These are phyloP conservation scores for Eleutherodactylus coqui DNA, from an alignment of 2,797 vertebrate species.

Conservation along the genomic window DNA sequence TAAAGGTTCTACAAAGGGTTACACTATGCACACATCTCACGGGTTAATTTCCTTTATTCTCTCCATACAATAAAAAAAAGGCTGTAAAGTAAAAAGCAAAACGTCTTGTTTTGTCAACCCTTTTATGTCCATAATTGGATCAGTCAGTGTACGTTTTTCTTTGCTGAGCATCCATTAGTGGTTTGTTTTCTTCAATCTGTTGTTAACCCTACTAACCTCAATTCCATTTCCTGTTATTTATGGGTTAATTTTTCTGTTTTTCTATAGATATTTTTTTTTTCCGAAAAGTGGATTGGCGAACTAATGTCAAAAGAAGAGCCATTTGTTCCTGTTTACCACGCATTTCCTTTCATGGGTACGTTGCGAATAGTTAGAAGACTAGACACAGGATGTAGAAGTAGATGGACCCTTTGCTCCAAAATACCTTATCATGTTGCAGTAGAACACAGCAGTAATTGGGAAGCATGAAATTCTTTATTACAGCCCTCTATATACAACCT, in stretches of 20 bases:
- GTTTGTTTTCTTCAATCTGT: background rate
- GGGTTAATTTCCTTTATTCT: background rate
- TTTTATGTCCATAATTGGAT: background rate
- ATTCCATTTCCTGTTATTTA: background rate
- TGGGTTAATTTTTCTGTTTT: background rate
- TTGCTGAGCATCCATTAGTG: background rate
- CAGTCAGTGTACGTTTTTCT: background rate
- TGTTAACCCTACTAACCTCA: background rate
- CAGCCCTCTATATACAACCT: background rate
- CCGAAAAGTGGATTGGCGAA: background rate
- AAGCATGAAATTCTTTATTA: background rate
- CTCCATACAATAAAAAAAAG: background rate
- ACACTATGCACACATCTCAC: background rate
- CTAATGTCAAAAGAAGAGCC: background rate
- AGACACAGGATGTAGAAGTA: no score
- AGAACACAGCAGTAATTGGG: background rate
- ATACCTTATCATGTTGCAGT: background rate
- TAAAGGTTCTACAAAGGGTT: background rate
- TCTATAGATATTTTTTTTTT: no score
- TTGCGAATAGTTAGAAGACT: no score
- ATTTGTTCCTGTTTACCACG: background rate
- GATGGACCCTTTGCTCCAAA: background rate
- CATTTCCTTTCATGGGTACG: background rate
- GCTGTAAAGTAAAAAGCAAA: background rate
- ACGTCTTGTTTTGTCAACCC: background rate